Base-by-base conservation (phyloP, 2,113 vertebrate species). In the Origma solitaria region DNA sequence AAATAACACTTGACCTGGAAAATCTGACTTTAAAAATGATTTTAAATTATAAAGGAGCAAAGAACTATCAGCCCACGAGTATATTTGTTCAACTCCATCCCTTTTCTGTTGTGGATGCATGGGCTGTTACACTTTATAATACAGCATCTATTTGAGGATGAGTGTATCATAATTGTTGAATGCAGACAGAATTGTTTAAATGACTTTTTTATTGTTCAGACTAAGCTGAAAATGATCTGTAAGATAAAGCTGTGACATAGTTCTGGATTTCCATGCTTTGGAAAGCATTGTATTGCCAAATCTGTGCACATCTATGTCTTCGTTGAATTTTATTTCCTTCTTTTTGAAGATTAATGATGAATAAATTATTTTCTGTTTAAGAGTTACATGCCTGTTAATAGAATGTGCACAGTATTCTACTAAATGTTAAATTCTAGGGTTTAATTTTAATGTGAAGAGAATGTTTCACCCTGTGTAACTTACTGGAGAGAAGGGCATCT, bases 181-280 rank as follows among this genome's bases (percentile, higher is more conserved):
- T 82, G 57, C 69, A 92, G 72, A 44, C 65, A 79, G 51, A 58
- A 86, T 95, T 89, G 53, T 92, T 95, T 64, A 81, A n/a, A 86
- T 91, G 13, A 86, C 86, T 84, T 81, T 86, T 88, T 70, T 76
- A 84, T 94, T 94, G 81, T 94, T 94, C 80, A 75, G 37, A 84
- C 56, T 94, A 94, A 96, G 77, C 82, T 92, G 88, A 86, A 95
- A 84, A 89, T 78, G 12, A 81, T 88, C 42, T 54, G 71, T 53
- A 62, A 88, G 76, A 73, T 94, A 86, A 96, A 94, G 69, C 65
- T 73, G 69, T 91, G 77, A 53, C 69, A 79, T 71, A 86, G 22
- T 89, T 89, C 65, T 84, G 53, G 27, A 57, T 82, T 91, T 94
- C 33, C n/a, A 10, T 25, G 31, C 80, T 82, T 90, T 81, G 33